Percentiles rank a stretch among this genome's conserved stretches.
phyloP scores from a whole-genome alignment of 2,113 vertebrate species.

The Chinchilla lanigera region DNA sequence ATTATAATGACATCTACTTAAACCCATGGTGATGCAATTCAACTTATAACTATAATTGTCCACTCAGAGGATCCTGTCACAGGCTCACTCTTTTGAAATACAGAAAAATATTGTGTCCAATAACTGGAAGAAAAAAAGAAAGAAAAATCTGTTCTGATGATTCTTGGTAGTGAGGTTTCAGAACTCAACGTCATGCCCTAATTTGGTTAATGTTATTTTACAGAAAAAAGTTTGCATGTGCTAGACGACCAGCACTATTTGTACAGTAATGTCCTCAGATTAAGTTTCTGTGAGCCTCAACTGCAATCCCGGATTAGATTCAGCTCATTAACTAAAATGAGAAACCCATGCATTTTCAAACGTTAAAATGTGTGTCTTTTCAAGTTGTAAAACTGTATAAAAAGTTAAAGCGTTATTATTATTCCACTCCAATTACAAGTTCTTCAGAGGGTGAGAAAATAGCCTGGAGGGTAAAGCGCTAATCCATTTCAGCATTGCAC shows the following conservation, averaged over 20 bases:
- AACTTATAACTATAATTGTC: not conserved
- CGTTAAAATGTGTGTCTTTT: constrained; percentile 61
- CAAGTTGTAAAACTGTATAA: constrained; percentile 59
- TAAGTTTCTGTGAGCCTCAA: not conserved
- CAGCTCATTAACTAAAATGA: constrained; percentile 51
- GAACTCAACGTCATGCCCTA: not conserved
- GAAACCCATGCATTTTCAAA: constrained; percentile 44
- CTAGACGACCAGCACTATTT: not conserved
- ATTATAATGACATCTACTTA: not conserved
- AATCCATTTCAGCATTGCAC: constrained; percentile 50
- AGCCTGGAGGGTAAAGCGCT: constrained; percentile 53
- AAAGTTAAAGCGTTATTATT: constrained; percentile 48
- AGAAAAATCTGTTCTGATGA: not conserved
- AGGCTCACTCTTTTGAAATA: not conserved
- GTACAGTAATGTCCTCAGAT: not conserved
- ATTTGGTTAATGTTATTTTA: constrained; percentile 3
- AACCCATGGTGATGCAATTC: not conserved
- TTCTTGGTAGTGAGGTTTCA: not conserved
- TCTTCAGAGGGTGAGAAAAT: constrained; percentile 73
- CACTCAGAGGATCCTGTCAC: not conserved
- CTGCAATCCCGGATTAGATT: constrained; percentile 55
- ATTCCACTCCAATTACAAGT: constrained; percentile 59
- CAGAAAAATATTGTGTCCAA: not conserved
- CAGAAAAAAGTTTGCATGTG: not conserved
- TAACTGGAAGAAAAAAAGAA: not conserved